These are phyloP conservation scores for Sclerodermus sp. DNA, from an alignment of 2,888 invertebrate species.

Conservation along the genomic window DNA sequence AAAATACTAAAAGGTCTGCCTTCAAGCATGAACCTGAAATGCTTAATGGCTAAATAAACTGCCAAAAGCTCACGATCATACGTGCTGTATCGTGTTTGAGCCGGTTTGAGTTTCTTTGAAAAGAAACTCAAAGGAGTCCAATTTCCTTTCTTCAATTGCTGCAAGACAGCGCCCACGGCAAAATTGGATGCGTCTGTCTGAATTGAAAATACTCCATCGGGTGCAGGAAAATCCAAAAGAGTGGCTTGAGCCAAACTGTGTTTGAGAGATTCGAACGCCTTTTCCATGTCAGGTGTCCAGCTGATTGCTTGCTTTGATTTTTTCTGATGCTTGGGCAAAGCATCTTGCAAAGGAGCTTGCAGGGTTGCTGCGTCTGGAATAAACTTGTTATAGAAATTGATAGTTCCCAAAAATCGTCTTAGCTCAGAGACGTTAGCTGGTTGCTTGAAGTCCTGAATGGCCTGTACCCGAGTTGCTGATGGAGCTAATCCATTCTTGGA, in stretches of 20 bases:
- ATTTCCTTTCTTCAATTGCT: slow-evolving; percentile 7
- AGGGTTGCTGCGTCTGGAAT: slow-evolving; percentile 40
- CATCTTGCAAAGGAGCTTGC: slow-evolving; percentile 10
- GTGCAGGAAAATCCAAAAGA: slow-evolving; percentile 16
- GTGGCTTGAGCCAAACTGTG: slow-evolving; percentile 10
- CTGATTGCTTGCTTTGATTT: slow-evolving; percentile 14
- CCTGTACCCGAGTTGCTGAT: slow-evolving; percentile 37
- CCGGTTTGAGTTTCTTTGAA: slow-evolving; percentile 11
- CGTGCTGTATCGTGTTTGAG: slow-evolving; percentile 26
- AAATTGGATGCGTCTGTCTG: slow-evolving; percentile 22
- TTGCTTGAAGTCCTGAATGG: slow-evolving; percentile 27
- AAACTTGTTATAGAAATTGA: slow-evolving; percentile 48
- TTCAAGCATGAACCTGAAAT: slow-evolving; percentile 12
- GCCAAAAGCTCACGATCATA: slow-evolving; percentile 25
- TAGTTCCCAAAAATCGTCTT: slow-evolving; percentile 44
- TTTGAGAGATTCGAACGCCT: slow-evolving; percentile 21
- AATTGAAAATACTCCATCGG: slow-evolving; percentile 14
- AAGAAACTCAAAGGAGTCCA: slow-evolving; percentile 19
- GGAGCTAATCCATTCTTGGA: slow-evolving; percentile 36
- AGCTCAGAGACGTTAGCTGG: slow-evolving; percentile 40
- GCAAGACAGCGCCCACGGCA: slow-evolving; percentile 17
- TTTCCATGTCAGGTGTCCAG: slow-evolving; percentile 1
- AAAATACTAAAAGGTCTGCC: slow-evolving; percentile 2
- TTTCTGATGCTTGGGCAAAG: slow-evolving; percentile 23
- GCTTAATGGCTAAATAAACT: slow-evolving; percentile 11